Evolutionary conservation across 2,888 invertebrate species (phyloP).

Genomic region (Agrilus mali): DNA sequence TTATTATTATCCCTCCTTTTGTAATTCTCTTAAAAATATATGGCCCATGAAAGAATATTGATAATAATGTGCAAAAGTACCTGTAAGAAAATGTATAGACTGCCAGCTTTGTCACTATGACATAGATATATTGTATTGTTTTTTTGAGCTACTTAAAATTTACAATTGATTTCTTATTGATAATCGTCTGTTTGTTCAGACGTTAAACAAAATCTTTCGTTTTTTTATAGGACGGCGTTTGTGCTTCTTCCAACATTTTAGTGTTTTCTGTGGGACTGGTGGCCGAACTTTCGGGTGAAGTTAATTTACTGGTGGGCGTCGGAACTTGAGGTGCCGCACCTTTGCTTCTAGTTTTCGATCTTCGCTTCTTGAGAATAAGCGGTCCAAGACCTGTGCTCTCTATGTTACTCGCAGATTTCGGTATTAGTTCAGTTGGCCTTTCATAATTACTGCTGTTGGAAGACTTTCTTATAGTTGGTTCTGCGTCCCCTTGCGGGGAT

Average conservation of each 20-base stretch:
- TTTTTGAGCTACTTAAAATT: background rate
- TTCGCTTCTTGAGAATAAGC: conserved; percentile 32
- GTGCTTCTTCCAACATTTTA: conserved; percentile 36
- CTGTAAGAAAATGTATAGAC: too few relatives aligned
- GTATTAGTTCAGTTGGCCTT: conserved; percentile 28
- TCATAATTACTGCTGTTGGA: conserved; percentile 21
- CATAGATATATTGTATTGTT: too few relatives aligned
- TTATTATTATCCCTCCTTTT: too few relatives aligned
- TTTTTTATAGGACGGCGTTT: conserved; percentile 33
- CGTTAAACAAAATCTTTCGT: conserved; percentile 35
- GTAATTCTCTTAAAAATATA: too few relatives aligned
- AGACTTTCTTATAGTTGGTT: conserved; percentile 10
- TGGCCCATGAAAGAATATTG: too few relatives aligned
- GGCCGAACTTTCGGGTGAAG: conserved; percentile 33
- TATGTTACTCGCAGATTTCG: conserved; percentile 17
- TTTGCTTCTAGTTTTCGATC: conserved; percentile 31
- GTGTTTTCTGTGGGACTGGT: conserved; percentile 45
- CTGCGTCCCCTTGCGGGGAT: conserved; percentile 26
- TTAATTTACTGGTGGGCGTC: conserved; percentile 24
- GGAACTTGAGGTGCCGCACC: conserved; percentile 29
- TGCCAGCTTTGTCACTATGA: too few relatives aligned
- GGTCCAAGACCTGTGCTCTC: conserved; percentile 31
- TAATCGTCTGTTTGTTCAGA: conserved; percentile 6
- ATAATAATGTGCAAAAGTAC: too few relatives aligned
- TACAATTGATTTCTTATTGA: background rate